phyloP scores from a whole-genome alignment of 2,113 vertebrate species.

The Hiodon alosoides region DNA sequence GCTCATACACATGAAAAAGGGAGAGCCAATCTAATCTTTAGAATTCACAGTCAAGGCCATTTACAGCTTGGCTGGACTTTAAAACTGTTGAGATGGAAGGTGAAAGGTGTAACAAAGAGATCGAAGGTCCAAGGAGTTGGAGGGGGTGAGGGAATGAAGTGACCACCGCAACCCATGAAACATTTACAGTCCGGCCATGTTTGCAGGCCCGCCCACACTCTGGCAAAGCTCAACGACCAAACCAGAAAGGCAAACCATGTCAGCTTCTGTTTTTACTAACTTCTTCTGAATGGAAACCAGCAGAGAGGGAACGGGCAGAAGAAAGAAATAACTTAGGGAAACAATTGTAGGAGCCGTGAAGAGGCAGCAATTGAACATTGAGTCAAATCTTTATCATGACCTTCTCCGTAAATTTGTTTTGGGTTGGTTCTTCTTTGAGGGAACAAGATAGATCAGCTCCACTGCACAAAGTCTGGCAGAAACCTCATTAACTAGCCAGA shows the following conservation, averaged over 20 bases:
- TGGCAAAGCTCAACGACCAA: background rate
- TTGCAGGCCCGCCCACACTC: background rate
- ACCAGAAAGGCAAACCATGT: background rate
- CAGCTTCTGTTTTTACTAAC: background rate
- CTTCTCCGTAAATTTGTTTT: no score
- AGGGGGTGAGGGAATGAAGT: background rate
- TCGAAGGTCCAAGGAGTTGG: no score
- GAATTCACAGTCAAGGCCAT: background rate
- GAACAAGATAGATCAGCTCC: no score
- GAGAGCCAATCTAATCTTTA: no score
- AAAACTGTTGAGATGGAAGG: background rate
- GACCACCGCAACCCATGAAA: no score
- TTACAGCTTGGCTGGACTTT: constrained; percentile 6
- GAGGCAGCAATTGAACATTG: no score
- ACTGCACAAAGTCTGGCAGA: no score
- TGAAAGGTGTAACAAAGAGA: background rate
- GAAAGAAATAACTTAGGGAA: background rate
- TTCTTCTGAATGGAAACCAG: background rate
- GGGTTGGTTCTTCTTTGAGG: no score
- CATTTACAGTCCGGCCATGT: no score
- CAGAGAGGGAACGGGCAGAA: background rate
- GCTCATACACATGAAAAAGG: no score
- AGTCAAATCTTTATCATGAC: no score
- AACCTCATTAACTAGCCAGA: no score
- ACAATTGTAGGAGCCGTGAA: background rate